Conservation (phyloP, 1,140 invertebrate species). For the Asobara japonica region DNA sequence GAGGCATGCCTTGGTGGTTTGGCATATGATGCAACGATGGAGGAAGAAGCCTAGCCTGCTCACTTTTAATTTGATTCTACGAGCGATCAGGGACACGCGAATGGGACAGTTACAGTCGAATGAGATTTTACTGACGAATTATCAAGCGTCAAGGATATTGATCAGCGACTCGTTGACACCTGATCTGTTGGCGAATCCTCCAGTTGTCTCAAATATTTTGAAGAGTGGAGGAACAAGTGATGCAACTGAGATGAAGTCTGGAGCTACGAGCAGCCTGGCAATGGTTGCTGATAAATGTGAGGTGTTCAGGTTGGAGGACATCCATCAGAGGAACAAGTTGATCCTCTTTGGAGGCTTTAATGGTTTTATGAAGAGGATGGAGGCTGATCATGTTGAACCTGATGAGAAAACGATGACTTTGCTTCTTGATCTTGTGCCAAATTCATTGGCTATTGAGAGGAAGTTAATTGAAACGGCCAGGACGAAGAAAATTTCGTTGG, state of each 20-base stretch:
- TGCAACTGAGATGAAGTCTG: neutral
- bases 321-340: slow-evolving; percentile 71
- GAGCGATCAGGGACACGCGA: slow-evolving; percentile 81
- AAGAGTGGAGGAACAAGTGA: neutral
- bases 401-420: slow-evolving; percentile 83
- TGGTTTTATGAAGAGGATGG: slow-evolving; percentile 81
- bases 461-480: slow-evolving; percentile 68
- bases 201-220: slow-evolving; percentile 39
- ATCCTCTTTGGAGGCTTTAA: slow-evolving; percentile 82
- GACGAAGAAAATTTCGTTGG: slow-evolving; percentile 68
- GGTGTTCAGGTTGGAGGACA: slow-evolving; percentile 21
- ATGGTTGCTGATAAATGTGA: neutral
- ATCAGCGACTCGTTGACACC: slow-evolving; percentile 38
- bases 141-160: slow-evolving; percentile 27
- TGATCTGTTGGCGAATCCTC: slow-evolving; percentile 53
- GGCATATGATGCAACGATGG: slow-evolving; percentile 79
- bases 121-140: slow-evolving; percentile 54
- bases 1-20: slow-evolving; percentile 81
- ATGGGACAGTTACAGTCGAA: slow-evolving; percentile 75
- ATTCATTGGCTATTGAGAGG: slow-evolving; percentile 73
- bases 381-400: slow-evolving; percentile 72
- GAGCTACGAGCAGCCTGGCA: neutral
- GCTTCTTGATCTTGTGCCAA: slow-evolving; percentile 77
- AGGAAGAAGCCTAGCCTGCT: slow-evolving; percentile 75
- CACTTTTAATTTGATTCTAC: slow-evolving; percentile 84